Evolutionary conservation across 2,888 invertebrate species (phyloP), one percentile per base, ranked within the genome.

Genomic region (Ephialtes manifestator): DNA sequence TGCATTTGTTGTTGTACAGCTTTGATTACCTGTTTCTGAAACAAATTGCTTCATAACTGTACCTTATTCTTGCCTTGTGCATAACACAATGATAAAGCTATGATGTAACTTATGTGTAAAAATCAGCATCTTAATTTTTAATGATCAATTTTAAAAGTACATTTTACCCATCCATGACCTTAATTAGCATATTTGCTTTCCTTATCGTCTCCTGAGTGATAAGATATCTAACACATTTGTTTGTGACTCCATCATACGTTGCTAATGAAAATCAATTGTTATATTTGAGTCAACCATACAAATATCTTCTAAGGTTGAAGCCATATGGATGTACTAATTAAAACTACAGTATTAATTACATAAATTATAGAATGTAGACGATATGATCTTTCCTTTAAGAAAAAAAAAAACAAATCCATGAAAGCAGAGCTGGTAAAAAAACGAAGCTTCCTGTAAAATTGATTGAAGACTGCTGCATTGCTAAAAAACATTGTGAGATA

Each of bases 161-260:
- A n/a, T 35, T 63, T 35, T 63, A 18, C 35, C 35, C 35, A 35
- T 31, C 35, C 60, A 7, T 63, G 60, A 63, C 60, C 60, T 63
- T 35, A 63, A 63, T 63, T 31, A 63, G 60, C 60, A 63, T 63
- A n/a, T 35, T 63, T 18, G 60, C 10, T 63, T 35, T 31, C n/a
- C 18, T 63, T 35, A 63, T 63, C 35, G 8, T 35, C 10, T 2
- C 18, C 60, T 18, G 8, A 2, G 18, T 8, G 60, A 63, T 63
- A 63, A 63, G 60, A 63, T 63, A 63, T 31, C 18, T 15, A 63
- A 35, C 18, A 35, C n/a, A n/a, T 63, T 63, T 31, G 35, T 13
- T 35, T 31, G 60, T n/a, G n/a, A 60, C 35, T 63, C 35, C n/a
- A n/a, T 63, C 3, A 7, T 31, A 8, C 18, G 10, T 31, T 18